phyloP scores from a whole-genome alignment of 2,888 invertebrate genomes.

The Pharmacophagus antenor region DNA sequence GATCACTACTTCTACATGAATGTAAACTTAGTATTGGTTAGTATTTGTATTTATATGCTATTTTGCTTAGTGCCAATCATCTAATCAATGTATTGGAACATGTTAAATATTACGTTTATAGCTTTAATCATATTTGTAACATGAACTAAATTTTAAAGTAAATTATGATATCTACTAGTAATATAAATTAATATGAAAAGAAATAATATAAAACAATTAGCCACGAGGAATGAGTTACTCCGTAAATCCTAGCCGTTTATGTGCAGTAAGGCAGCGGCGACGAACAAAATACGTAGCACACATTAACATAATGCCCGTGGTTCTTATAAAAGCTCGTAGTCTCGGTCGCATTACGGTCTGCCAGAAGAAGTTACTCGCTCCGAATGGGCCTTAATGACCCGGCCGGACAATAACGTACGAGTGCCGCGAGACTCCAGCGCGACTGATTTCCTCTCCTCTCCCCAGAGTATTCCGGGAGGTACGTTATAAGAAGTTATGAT shows the following conservation, averaged over 20 bases:
- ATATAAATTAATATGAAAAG: too few relatives aligned
- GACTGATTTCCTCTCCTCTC: constrained; percentile 36
- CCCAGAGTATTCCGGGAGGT: constrained; percentile 49
- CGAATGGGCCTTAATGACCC: constrained; percentile 70
- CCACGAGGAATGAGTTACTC: not conserved
- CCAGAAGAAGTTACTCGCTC: constrained; percentile 53
- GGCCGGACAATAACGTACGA: constrained; percentile 55
- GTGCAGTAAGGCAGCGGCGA: not conserved
- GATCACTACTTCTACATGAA: too few relatives aligned
- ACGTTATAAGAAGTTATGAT: constrained; percentile 53
- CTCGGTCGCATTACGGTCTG: constrained; percentile 44
- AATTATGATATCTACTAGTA: too few relatives aligned
- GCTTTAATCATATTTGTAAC: too few relatives aligned
- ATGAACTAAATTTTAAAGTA: too few relatives aligned
- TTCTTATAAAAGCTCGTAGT: constrained; percentile 33
- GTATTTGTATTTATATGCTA: too few relatives aligned
- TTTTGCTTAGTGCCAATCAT: too few relatives aligned
- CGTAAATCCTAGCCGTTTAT: constrained; percentile 33
- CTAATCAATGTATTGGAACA: too few relatives aligned
- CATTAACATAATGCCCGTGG: constrained; percentile 31
- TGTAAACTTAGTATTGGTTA: too few relatives aligned
- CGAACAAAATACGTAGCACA: constrained; percentile 26
- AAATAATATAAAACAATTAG: too few relatives aligned
- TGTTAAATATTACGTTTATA: too few relatives aligned
- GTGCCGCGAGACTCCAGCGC: constrained; percentile 44